These are phyloP conservation scores for Drosophila fulvimacula DNA, from an alignment of 2,888 invertebrate genomes.

Conservation along the genomic window DNA sequence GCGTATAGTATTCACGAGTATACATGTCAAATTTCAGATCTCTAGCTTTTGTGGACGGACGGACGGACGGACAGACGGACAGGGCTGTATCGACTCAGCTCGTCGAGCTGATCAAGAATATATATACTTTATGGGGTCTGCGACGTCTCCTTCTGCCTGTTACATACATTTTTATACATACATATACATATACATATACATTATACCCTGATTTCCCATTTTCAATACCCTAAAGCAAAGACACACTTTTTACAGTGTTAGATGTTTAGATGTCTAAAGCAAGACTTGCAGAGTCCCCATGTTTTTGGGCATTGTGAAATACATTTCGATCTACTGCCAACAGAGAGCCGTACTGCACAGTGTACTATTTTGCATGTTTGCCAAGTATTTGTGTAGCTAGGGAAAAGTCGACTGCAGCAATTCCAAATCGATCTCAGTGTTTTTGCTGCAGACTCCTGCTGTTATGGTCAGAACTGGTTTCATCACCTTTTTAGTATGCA, in stretches of 20 bases:
- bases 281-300: neutral
- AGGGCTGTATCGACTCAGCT: too few relatives aligned
- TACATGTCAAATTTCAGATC: too few relatives aligned
- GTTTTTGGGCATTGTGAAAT: neutral
- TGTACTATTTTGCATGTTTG: slow-evolving; percentile 27
- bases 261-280: neutral
- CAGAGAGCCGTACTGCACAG: slow-evolving; percentile 47
- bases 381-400: slow-evolving; percentile 11
- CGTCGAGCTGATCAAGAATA: too few relatives aligned
- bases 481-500: slow-evolving; percentile 64
- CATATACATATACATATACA: too few relatives aligned
- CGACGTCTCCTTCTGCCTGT: too few relatives aligned
- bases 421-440: slow-evolving; percentile 49
- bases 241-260: neutral
- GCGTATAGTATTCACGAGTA: too few relatives aligned
- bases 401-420: slow-evolving; percentile 31
- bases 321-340: neutral
- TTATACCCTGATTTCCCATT: too few relatives aligned
- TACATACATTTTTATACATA: too few relatives aligned
- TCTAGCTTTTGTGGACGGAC: too few relatives aligned
- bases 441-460: slow-evolving; percentile 46
- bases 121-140: too few relatives aligned
- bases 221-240: neutral
- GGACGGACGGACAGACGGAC: too few relatives aligned
- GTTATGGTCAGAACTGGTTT: slow-evolving; percentile 76